Percentiles rank a stretch among this genome's conserved stretches.
These are phyloP conservation scores for Monochamus saltuarius DNA, from an alignment of 1,140 invertebrate genomes.

Conservation along the genomic window DNA sequence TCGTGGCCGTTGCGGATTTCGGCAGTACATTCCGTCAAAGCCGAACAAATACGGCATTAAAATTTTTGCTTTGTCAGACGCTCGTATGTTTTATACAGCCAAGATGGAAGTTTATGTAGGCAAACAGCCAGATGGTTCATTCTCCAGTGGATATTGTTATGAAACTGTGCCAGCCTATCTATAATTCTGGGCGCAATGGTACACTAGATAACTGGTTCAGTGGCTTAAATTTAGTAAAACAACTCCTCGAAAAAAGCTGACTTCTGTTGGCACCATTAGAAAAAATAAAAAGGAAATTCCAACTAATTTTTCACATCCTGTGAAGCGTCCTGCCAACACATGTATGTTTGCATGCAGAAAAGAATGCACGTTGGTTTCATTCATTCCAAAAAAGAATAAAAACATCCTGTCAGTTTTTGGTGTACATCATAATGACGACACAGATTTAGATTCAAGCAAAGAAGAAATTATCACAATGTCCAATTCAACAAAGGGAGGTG, in stretches of 20 bases:
- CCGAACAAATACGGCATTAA: constrained; percentile 49
- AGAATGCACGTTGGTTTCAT: constrained; percentile 32
- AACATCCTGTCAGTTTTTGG: constrained; percentile 42
- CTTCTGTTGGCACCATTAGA: constrained; percentile 38
- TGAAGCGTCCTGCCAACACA: too few species aligned
- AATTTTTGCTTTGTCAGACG: constrained; percentile 36
- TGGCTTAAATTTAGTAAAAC: constrained; percentile 28
- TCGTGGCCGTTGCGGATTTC: constrained; percentile 49
- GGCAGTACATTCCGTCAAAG: constrained; percentile 50
- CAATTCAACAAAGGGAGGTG: constrained; percentile 16
- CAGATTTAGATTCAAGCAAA: constrained; percentile 35
- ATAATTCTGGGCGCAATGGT: constrained; percentile 43
- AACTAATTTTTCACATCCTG: too few species aligned
- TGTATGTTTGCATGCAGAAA: constrained; percentile 32
- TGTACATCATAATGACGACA: constrained; percentile 37
- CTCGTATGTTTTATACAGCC: constrained; percentile 34
- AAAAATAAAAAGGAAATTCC: constrained; percentile 37
- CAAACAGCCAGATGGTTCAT: constrained; percentile 36
- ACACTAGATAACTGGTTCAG: constrained; percentile 48
- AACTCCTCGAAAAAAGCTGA: constrained; percentile 35
- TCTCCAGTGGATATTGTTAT: constrained; percentile 34
- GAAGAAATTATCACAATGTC: constrained; percentile 16
- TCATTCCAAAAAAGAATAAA: constrained; percentile 41
- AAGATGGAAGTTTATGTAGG: constrained; percentile 44
- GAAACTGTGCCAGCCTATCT: constrained; percentile 37